Conservation (phyloP, 2,113 vertebrate species). For the Elachura formosa region DNA sequence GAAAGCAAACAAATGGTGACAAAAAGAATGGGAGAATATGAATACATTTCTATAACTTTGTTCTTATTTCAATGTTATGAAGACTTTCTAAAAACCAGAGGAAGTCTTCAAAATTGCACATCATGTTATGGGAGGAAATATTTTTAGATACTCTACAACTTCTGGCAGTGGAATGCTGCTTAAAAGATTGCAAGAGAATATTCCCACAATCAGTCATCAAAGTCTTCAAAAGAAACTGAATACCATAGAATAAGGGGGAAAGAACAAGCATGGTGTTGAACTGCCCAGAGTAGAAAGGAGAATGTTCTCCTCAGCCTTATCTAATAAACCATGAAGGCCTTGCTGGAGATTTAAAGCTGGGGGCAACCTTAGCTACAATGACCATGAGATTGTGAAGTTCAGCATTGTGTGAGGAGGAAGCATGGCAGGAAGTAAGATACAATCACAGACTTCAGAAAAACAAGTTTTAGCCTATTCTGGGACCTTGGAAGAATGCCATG, state of each 20-base stretch:
- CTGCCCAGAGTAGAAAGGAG: background rate
- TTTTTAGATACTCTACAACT: background rate
- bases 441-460: background rate
- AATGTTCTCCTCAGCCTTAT: background rate
- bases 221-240: background rate
- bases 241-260: background rate
- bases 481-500: background rate
- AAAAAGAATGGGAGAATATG: background rate
- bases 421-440: background rate
- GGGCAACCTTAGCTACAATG: background rate
- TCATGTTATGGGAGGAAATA: background rate
- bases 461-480: rapidly evolving
- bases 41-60: background rate
- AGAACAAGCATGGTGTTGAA: background rate
- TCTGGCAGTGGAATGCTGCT: background rate
- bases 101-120: background rate
- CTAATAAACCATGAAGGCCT: background rate
- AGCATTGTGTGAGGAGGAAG: rapidly evolving
- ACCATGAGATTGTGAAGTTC: background rate
- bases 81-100: background rate
- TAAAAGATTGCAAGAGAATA: background rate
- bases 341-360: background rate
- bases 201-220: background rate
- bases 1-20: background rate
- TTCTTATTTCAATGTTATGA: background rate